Evolutionary conservation across 2,888 invertebrate species (phyloP).

Genomic region (Melinaea menophilus): DNA sequence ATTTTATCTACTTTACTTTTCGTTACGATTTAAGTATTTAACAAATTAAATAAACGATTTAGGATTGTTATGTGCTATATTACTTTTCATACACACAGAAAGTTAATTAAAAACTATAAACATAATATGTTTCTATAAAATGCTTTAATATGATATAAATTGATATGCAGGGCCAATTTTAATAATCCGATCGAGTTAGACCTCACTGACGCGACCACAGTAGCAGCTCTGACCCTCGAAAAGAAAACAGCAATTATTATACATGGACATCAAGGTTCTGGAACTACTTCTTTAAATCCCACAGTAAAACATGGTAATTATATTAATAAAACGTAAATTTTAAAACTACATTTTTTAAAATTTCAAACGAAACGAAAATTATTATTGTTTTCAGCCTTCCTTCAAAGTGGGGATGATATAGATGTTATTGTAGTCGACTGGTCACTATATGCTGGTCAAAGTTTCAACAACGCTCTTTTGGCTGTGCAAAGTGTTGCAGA

Average conservation of each 20-base stretch:
- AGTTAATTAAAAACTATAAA: too few species aligned
- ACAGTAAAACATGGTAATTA: constrained; percentile 43
- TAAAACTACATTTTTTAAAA: neutral
- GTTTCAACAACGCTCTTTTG: constrained; percentile 41
- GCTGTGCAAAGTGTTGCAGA: constrained; percentile 43
- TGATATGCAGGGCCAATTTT: constrained; percentile 15
- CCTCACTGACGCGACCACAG: neutral
- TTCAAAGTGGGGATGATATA: constrained; percentile 35
- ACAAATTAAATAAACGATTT: too few species aligned
- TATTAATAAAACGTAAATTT: neutral
- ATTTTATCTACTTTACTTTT: too few species aligned
- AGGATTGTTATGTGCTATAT: too few species aligned
- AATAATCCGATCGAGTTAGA: constrained; percentile 25
- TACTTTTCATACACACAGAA: too few species aligned
- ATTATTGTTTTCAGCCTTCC: constrained; percentile 36
- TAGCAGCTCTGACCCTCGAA: constrained; percentile 12
- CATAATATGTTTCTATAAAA: too few species aligned
- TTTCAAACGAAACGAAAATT: neutral
- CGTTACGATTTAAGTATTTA: too few species aligned
- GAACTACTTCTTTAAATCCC: constrained; percentile 39
- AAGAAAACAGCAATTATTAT: constrained; percentile 41
- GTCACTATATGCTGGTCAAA: constrained; percentile 42
- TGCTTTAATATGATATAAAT: too few species aligned
- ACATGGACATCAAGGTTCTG: constrained; percentile 45
- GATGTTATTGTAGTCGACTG: constrained; percentile 56